Percentiles rank a stretch among this genome's conserved stretches.
phyloP scores from a whole-genome alignment of 2,113 vertebrate species.

The Ciconia maguari region DNA sequence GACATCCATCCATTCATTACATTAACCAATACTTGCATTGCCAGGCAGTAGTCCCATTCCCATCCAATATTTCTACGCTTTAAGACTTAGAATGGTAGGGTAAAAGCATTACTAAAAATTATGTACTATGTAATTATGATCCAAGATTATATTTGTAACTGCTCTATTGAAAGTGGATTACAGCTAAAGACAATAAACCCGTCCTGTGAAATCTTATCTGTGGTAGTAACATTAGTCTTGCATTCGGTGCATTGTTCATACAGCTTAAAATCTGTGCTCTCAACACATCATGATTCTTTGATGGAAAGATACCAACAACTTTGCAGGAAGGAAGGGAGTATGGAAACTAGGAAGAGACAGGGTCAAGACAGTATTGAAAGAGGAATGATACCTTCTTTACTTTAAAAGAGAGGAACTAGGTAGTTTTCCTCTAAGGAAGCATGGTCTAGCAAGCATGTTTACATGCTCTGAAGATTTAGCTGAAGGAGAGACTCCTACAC shows the following conservation, averaged over 20 bases:
- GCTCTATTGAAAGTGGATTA: not conserved
- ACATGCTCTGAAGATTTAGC: not conserved
- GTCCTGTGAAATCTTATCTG: conserved; percentile 14
- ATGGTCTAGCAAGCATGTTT: not conserved
- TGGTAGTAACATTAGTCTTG: not conserved
- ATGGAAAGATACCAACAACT: conserved; percentile 19
- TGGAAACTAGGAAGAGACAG: conserved; percentile 8
- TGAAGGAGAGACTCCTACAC: not conserved
- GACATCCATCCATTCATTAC: not conserved
- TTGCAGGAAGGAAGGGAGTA: conserved; percentile 36
- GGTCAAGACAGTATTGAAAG: conserved; percentile 14
- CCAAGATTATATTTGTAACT: not conserved
- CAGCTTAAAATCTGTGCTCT: not conserved
- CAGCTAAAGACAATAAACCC: conserved; percentile 21
- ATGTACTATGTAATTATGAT: not conserved
- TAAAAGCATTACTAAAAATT: not conserved
- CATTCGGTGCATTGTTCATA: not conserved
- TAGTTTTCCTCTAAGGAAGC: conserved; percentile 41
- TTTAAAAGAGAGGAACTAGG: conserved; percentile 30
- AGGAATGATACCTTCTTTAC: not conserved
- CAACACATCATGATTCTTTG: not conserved
- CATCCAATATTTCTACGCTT: not conserved
- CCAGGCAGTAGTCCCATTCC: not conserved
- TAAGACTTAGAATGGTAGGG: not conserved
- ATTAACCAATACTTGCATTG: not conserved